Evolutionary conservation across 2,113 vertebrate genomes (phyloP), one percentile per base, ranked within the genome.

Genomic region (Lipotes vexillifer): DNA sequence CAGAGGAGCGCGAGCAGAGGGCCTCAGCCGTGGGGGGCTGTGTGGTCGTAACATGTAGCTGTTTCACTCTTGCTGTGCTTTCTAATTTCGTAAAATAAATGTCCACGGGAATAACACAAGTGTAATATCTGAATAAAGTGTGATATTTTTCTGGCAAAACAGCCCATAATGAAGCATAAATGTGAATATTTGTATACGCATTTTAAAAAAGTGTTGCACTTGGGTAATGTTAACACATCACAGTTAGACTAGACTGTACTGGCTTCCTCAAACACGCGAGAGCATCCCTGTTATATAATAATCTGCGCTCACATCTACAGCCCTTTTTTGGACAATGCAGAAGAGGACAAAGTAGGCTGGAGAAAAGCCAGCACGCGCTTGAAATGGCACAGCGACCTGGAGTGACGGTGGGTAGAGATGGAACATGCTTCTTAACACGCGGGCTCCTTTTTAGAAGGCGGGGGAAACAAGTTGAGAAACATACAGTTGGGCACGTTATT

Each of bases 71-170:
- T 49, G 13, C 20, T 29, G n/a, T 44, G 33, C 44, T 57, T 52
- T 94, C 59, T 74, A 33, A 55, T 69, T 59, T 90, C 74, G 29
- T 81, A 71, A 95, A 83, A 59, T 59, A 71, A 38, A 38, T 44
- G 23, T 55, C 41, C 66, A 78, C 83, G 8, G 52, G 25, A 74
- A 94, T 84, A 59, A 41, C 20, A 92, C 41, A 81, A 36, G 4
- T 80, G 27, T 57, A 57, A 57, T 17, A n/a, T 57, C 25, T 17
- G 12, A 57, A 80, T 80, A 38, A 95, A 52, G 7, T 90, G 2
- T 85, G 2, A 29, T 74, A 80, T 41, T 95, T 81, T 86, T 44
- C 33, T 38, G n/a, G 38, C 4, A 52, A 59, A 59, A 38, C 1
- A 93, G 17, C 33, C 12, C 29, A 46, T 59, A 69, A 23, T 33